A percentile compares a stretch with the other conserved stretches of the same genome.
phyloP scores from a whole-genome alignment of 2,113 vertebrate genomes.

The Microtus richardsoni region DNA sequence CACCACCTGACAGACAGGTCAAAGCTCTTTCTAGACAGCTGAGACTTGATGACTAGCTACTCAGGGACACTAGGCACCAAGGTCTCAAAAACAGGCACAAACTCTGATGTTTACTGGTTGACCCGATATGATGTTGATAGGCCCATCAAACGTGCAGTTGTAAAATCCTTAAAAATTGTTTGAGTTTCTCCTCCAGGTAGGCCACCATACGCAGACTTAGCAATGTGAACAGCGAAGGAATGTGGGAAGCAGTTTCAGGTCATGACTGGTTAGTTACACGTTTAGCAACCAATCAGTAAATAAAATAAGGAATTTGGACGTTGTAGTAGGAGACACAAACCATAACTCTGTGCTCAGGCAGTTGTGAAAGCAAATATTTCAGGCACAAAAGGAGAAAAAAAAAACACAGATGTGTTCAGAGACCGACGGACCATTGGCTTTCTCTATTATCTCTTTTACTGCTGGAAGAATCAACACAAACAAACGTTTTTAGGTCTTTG shows the following conservation, averaged over 20 bases:
- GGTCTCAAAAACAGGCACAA: neutral
- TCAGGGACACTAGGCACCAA: neutral
- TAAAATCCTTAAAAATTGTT: neutral
- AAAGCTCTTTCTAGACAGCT: neutral
- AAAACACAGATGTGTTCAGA: neutral
- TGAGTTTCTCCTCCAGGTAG: neutral
- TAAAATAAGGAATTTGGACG: slow-evolving; percentile 4
- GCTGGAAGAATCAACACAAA: slow-evolving; percentile 53
- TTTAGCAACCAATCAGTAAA: neutral
- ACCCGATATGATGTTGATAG: neutral
- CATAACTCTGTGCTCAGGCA: neutral
- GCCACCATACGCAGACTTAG: neutral
- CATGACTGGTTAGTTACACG: neutral
- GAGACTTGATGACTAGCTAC: neutral
- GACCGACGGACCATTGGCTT: neutral
- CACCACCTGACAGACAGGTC: neutral
- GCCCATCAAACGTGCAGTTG: neutral
- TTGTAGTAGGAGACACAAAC: neutral
- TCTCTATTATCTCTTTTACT: slow-evolving; percentile 53
- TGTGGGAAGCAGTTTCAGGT: neutral
- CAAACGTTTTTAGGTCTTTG: slow-evolving; percentile 26
- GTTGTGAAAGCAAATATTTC: slow-evolving; percentile 45
- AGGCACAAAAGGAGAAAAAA: slow-evolving; percentile 17
- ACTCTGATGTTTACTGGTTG: slow-evolving; percentile 29
- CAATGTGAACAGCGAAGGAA: neutral